Evolutionary conservation across 2,888 invertebrate species (phyloP), one percentile per base, ranked within the genome.

Genomic region (Spodoptera picta): DNA sequence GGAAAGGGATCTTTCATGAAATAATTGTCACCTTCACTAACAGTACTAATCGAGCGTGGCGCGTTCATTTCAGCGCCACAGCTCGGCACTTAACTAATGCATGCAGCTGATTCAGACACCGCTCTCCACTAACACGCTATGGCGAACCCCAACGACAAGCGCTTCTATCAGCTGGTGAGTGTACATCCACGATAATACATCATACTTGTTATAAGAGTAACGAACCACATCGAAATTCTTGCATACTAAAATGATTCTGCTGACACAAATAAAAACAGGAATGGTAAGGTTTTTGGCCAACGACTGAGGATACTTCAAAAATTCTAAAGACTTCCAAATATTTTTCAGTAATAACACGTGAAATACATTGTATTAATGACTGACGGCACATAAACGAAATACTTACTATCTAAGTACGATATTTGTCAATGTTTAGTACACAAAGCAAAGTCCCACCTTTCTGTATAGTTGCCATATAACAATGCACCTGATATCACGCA

Each of bases 111-210:
- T 76, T 78, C 70, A 69, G 59, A 77, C 77, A 69, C 80, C 60
- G 79, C 85, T 80, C 77, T 73, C 73, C 89, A 92, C 90, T 93
- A 92, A 92, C 87, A 69, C 87, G 84, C 86, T 80, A 94, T 92
- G 92, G 88, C 91, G 83, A 91, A 87, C 73, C 82, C 88, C 75
- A 91, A 89, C 74, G 95, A 95, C 78, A 95, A 95, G 87, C 95
- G 95, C 80, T 94, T 95, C 83, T 94, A 95, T 82, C 95, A 95
- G 83, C 88, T 95, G 95, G 95, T 95, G 83, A 95, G 95, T 91
- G 24, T 14, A 54, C 65, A 44, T 60, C 14, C 60, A 47, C 14
- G 52, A 55, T 61, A 36, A 42, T 36, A 36, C 36, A 36, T 7
- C 5, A 36, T 7, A 7, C 7, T 36, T 36, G 36, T 36, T 36